Evolutionary conservation across 2,797 vertebrate species (phyloP).

Genomic region (Anguilla megastoma): DNA sequence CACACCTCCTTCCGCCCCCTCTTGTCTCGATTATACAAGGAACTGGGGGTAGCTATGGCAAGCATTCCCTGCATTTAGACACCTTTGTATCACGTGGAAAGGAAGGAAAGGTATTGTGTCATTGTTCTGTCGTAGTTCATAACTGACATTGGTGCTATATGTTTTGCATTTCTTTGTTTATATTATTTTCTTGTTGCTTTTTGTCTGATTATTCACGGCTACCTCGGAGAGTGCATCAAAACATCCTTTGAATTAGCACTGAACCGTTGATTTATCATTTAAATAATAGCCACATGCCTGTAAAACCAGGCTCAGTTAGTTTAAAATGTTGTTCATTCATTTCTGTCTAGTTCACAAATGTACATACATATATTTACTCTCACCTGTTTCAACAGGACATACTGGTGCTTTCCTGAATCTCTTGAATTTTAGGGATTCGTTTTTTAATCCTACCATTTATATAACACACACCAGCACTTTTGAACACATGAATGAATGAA

Average conservation of each 20-base stretch:
- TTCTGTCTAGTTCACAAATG: neutral
- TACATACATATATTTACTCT: conserved; percentile 18
- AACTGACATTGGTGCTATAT: conserved; percentile 79
- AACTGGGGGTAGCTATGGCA: neutral
- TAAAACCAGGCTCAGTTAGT: neutral
- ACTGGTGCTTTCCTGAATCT: conserved; percentile 34
- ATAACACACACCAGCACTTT: conserved; percentile 51
- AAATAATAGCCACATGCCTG: neutral
- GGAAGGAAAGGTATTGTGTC: conserved; percentile 42
- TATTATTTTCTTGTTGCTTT: conserved; percentile 41
- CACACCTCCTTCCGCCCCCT: neutral
- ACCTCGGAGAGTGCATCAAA: conserved; percentile 75
- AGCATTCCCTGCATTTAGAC: neutral
- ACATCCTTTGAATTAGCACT: conserved; percentile 43
- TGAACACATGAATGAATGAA: conserved; percentile 31
- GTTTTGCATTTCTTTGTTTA: conserved; percentile 56
- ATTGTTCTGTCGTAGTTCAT: conserved; percentile 54
- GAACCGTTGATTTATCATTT: conserved; percentile 31
- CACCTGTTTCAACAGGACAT: conserved; percentile 10
- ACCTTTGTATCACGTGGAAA: conserved; percentile 13
- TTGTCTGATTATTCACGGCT: conserved; percentile 70
- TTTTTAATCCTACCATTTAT: conserved; percentile 15
- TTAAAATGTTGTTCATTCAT: neutral
- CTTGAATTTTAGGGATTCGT: neutral
- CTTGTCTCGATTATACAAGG: neutral